Evolutionary conservation across 2,113 vertebrate genomes (phyloP).

Genomic region (Theristicus caerulescens): DNA sequence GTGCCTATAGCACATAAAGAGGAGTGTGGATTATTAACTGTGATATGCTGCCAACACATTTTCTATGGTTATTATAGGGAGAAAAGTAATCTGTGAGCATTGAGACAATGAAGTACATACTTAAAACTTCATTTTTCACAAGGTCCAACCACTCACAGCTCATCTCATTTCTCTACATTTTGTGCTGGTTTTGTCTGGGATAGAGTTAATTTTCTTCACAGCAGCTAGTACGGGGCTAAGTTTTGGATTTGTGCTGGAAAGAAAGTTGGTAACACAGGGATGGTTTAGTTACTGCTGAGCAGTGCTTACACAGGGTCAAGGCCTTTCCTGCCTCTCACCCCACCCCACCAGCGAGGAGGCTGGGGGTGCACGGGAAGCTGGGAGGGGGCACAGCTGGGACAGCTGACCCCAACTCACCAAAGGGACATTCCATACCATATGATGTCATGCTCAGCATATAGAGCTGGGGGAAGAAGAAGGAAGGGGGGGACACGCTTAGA

Average conservation of each 20-base stretch:
- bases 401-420: neutral
- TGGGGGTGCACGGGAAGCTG: too few species aligned
- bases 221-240: too few species aligned
- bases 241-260: too few species aligned
- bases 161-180: neutral
- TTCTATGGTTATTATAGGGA: constrained; percentile 14
- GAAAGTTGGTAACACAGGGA: too few species aligned
- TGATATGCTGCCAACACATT: constrained; percentile 11
- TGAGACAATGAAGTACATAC: constrained; percentile 32
- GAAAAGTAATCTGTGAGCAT: constrained; percentile 28
- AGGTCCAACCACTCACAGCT: neutral
- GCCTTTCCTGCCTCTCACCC: too few species aligned
- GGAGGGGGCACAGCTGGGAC: too few species aligned
- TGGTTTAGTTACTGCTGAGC: too few species aligned
- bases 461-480: neutral
- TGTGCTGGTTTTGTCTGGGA: neutral
- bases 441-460: neutral
- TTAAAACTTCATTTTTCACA: constrained; percentile 27
- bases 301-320: too few species aligned
- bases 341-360: too few species aligned
- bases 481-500: neutral
- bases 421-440: neutral
- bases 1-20: neutral
- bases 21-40: constrained; percentile 26
- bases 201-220: neutral